A percentile compares a stretch with the other conserved stretches of the same genome.
Conservation (phyloP, 2,113 vertebrate genomes). For the Acrocephalus arundinaceus region DNA sequence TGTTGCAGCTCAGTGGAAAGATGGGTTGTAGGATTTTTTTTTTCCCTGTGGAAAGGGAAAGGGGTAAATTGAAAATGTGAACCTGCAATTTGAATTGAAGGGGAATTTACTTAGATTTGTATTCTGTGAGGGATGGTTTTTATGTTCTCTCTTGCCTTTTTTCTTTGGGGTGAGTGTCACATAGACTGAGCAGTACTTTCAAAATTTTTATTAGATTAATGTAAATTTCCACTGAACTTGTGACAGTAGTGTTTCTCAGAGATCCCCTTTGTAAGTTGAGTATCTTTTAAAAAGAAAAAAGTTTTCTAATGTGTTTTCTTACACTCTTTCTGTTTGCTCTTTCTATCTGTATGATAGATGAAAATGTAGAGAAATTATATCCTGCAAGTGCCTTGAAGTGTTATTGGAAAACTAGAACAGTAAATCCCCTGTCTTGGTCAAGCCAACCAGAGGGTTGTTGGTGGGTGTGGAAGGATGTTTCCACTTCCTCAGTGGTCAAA, state of each 20-base stretch:
- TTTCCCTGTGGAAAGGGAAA: background rate
- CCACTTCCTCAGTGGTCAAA: background rate
- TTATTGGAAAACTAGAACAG: background rate
- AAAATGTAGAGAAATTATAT: background rate
- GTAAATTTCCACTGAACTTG: background rate
- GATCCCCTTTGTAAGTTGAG: background rate
- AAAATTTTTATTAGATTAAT: background rate
- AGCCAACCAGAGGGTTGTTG: background rate
- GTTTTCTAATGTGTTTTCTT: background rate
- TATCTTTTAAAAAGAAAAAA: background rate
- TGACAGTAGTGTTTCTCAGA: background rate
- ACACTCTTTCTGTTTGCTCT: background rate
- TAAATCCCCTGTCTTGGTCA: background rate
- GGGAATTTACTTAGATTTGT: background rate
- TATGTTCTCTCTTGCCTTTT: background rate
- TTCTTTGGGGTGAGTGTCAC: background rate
- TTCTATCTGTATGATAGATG: background rate
- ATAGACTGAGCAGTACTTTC: background rate
- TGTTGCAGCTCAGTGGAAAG: slow-evolving; percentile 28
- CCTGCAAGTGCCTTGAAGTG: background rate
- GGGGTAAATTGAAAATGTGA: background rate
- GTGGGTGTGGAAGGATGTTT: background rate
- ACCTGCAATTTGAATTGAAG: background rate
- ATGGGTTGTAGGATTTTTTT: background rate
- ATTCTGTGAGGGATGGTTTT: background rate